These are phyloP conservation scores for Mesorhabditis spiculigera DNA, from an alignment of 2,888 invertebrate genomes.

Conservation along the genomic window DNA sequence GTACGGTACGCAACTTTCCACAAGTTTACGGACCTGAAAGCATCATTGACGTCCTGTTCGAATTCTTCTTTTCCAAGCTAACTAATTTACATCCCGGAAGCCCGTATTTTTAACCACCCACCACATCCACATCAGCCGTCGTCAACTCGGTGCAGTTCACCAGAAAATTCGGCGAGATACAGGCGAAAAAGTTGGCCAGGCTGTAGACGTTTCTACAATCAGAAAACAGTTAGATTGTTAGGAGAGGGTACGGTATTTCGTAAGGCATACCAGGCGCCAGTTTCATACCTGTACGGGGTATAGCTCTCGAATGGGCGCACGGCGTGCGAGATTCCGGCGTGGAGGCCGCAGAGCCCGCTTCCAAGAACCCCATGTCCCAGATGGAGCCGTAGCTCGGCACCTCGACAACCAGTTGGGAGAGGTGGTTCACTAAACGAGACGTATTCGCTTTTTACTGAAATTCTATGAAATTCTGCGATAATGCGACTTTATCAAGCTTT, in stretches of 20 bases:
- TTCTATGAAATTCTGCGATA: no score
- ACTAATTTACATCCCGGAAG: background rate
- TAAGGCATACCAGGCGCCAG: no score
- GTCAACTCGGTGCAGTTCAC: constrained; percentile 48
- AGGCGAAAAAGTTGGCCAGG: constrained; percentile 47
- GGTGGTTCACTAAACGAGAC: constrained; percentile 55
- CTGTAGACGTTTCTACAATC: constrained; percentile 40
- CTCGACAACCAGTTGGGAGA: constrained; percentile 50
- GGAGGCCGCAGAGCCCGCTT: constrained; percentile 43
- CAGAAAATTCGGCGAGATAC: constrained; percentile 44
- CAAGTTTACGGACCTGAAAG: constrained; percentile 21
- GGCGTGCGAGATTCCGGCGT: constrained; percentile 27
- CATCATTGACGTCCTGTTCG: constrained; percentile 19
- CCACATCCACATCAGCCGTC: constrained; percentile 12
- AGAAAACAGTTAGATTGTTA: no score
- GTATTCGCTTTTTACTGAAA: no score
- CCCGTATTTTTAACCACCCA: background rate
- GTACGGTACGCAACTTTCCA: constrained; percentile 37
- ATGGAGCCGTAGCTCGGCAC: constrained; percentile 36
- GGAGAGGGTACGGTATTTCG: no score
- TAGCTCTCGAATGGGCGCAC: constrained; percentile 34
- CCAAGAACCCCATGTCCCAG: constrained; percentile 39
- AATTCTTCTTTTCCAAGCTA: constrained; percentile 16
- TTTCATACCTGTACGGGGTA: constrained; percentile 24
- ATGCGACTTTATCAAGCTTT: no score